Base-by-base conservation (phyloP, 2,888 invertebrate genomes). In the Drosophila tripunctata region DNA sequence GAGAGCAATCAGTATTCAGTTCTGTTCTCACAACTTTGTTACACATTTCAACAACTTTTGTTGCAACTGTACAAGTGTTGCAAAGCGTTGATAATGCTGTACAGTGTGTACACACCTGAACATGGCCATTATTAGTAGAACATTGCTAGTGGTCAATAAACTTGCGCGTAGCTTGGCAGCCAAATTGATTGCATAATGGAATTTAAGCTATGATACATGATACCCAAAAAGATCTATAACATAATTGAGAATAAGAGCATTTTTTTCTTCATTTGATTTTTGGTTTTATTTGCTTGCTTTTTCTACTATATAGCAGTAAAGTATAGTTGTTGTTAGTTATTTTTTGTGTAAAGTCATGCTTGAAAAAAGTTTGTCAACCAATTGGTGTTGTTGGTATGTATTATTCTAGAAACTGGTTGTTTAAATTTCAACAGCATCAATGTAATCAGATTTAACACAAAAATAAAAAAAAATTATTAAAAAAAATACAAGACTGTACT, bases 221-320 rank as follows among this genome's bases (percentile, higher is more conserved):
- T 51, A 24, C 14, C 44, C 48, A 61, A 33, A 41, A 69, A 67
- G 71, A 81, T 77, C 83, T 77, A 81, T 71, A 86, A 67, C 79
- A 83, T 86, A 86, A 86, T 86, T 87, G 84, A 87, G 84, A 86
- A 86, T 87, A 86, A 86, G 87, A 85, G 81, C 86, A 85, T 85
- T 73, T 81, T 70, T 78, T 67, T 48, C n/a, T 33, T 50, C 15
- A 33, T 40, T 8, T 8, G 4, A 7, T 8, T 24, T 56, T 21
- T 43, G 30, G 27, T 51, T 7, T 30, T 38, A 47, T 64, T 38
- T 61, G 15, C 15, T 50, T 47, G 21, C 12, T 15, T 31, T 44
- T 56, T 22, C 35, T 51, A 17, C 36, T 52, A 15, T 33, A 56
- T 30, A 22, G 27, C 41, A 21, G 27, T 38, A 62, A 44, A n/a